Percentiles rank a stretch among this genome's conserved stretches.
These are phyloP conservation scores for Helogale parvula DNA, from an alignment of 2,113 vertebrate genomes.

Conservation along the genomic window DNA sequence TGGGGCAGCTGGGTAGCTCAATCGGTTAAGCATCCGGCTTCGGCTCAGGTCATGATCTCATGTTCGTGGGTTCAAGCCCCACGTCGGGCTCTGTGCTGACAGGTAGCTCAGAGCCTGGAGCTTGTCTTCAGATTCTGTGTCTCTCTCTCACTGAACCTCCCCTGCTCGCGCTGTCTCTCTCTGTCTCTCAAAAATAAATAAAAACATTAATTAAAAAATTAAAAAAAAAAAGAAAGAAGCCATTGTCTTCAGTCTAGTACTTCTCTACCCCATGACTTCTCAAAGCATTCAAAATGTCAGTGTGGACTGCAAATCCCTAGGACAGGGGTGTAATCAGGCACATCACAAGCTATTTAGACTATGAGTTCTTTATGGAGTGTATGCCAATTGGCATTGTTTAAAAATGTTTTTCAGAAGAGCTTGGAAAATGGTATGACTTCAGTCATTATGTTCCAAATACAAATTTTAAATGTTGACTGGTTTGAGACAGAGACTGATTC, in stretches of 20 bases:
- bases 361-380: background rate
- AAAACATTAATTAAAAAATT: too few relatives aligned
- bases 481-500: background rate
- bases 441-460: background rate
- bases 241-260: background rate
- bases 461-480: background rate
- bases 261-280: background rate
- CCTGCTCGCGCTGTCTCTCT: too few relatives aligned
- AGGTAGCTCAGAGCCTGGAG: too few relatives aligned
- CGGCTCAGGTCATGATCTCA: too few relatives aligned
- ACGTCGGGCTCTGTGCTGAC: too few relatives aligned
- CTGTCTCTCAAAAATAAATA: too few relatives aligned
- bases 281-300: background rate
- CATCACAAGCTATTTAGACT: background rate
- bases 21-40: too few relatives aligned
- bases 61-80: too few relatives aligned
- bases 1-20: too few relatives aligned
- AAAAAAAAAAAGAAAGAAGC: too few relatives aligned
- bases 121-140: too few relatives aligned
- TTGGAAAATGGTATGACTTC: background rate
- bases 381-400: background rate
- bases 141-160: too few relatives aligned
- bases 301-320: rapidly evolving
- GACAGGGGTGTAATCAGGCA: background rate
- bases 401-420: background rate